Base-by-base conservation (phyloP, 2,888 invertebrate species). In the Drosophila dives region DNA sequence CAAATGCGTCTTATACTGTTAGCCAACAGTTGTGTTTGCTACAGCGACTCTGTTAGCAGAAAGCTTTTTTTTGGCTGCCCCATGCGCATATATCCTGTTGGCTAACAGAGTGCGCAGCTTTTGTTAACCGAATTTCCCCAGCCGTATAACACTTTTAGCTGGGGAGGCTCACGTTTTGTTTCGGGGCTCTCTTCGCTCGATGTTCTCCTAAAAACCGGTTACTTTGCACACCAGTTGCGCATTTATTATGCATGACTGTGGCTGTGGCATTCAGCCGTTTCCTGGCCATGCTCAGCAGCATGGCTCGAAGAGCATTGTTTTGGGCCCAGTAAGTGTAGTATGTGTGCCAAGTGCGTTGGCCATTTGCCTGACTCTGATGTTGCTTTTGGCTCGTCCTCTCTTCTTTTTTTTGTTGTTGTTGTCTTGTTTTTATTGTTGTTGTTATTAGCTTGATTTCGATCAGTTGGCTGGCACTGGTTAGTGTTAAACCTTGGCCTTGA, bases 401-500 rank as follows among this genome's bases (percentile, higher is more conserved):
- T 56, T 26, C 26, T 6, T 29, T 29, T 29, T 0, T 26, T 26
- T 29, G 29, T 29, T 29, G 6, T 29, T 29, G 29, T 29, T 29
- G 5, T 29, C 6, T 29, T 29, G 5, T 29, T 29, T 29, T 29
- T 29, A 5, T 26, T 26, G 1, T 2, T 26, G 26, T 26, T 45
- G 65, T 23, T 23, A 23, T 23, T 23, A 23, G 51, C 67, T 64
- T 72, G 79, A 74, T 84, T 81, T 67, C 66, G 87, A 84, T 81
- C 80, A 80, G 74, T 50, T 56, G 53, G 45, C 63, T 64, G 55
- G 49, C 72, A 59, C 45, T 69, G 65, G 76, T 15, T 45, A 45
- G 26, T 45, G 17, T 75, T 81, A 90, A 91, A 91, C 90, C 91
- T 91, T 91, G 90, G 90, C 90, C 90, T 91, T 91, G 90, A 91